Evolutionary conservation across 30 jellyfish, hydroid and myxozoan species (phyloP), one percentile per base, ranked within the genome.

Genomic region (Aurelia aurita complex sp. Pacific): DNA sequence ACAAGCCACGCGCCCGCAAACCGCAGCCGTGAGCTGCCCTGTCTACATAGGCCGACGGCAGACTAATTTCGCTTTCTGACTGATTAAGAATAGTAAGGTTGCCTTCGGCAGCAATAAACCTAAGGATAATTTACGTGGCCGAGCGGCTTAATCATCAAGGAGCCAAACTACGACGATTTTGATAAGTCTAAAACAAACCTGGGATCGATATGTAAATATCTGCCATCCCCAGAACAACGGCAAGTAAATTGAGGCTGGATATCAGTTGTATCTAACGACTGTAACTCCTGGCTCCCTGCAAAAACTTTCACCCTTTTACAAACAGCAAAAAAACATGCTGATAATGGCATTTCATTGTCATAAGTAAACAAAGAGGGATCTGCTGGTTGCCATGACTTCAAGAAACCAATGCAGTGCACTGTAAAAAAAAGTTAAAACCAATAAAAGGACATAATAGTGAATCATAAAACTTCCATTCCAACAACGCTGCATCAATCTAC

Each of bases 341-440:
- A 75, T 33, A 86, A 54, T 40, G 95, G 65, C 32, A 76, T 1
- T 32, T 69, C 95, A 13, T 36, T 51, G 5, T 67, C 85, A 62
- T 32, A 53, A 46, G 66, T 35, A 57, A 69, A 67, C 38, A 69
- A 34, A 11, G 83, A 85, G 17, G 81, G 51, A 57, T 79, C 85
- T 6, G 85, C 80, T 8, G 95, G 85, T 32, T 65, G 87, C 91
- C 90, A 77, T 13, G 96, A 77, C 62, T 79, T 87, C 88, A 87
- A 43, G 51, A 66, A 87, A 3, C 96, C 96, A 55, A 73, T 52
- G 75, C 86, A 79, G 46, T 87, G 87, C 1, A 87, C 96, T 87
- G 71, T 1, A 33, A 73, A 65, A 17, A 51, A 7, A 32, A 33
- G 46, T 46, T 46, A 7, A 46, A 46, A 46, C 15, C 57, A 46